Evolutionary conservation across 1,140 invertebrate genomes (phyloP).

Genomic region (Drosophila novamexicana): DNA sequence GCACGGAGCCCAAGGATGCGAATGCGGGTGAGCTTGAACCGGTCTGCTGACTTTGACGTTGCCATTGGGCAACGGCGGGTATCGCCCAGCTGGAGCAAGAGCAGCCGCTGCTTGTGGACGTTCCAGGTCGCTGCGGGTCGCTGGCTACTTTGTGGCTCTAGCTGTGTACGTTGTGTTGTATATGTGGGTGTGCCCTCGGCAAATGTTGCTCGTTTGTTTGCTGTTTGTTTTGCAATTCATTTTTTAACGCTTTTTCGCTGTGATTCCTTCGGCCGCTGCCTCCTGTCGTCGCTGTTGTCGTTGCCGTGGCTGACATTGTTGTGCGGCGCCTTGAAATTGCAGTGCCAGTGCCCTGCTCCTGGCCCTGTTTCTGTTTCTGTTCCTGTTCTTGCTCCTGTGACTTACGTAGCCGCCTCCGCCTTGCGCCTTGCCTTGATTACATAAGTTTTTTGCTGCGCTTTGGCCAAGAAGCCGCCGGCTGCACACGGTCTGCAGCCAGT

Average conservation of each 20-base stretch:
- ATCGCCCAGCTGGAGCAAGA: background rate
- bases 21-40: slow-evolving; percentile 28
- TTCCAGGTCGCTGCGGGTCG: slow-evolving; percentile 45
- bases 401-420: slow-evolving; percentile 11
- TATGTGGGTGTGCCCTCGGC: slow-evolving; percentile 38
- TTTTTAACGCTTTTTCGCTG: slow-evolving; percentile 79
- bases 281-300: slow-evolving; percentile 46
- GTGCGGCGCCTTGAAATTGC: slow-evolving; percentile 73
- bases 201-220: slow-evolving; percentile 78
- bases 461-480: slow-evolving; percentile 70
- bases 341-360: slow-evolving; percentile 43
- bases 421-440: slow-evolving; percentile 62
- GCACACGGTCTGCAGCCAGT: slow-evolving; percentile 62
- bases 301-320: slow-evolving; percentile 65
- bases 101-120: slow-evolving; percentile 14
- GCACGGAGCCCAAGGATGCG: background rate
- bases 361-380: background rate
- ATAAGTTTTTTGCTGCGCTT: slow-evolving; percentile 74
- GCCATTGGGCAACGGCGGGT: slow-evolving; percentile 4
- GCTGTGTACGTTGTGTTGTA: slow-evolving; percentile 4
- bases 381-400: background rate
- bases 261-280: slow-evolving; percentile 56
- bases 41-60: slow-evolving; percentile 48
- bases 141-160: slow-evolving; percentile 15
- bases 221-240: slow-evolving; percentile 81